Base-by-base conservation (phyloP, 2,797 vertebrate species). In the Necrosyrtes monachus region DNA sequence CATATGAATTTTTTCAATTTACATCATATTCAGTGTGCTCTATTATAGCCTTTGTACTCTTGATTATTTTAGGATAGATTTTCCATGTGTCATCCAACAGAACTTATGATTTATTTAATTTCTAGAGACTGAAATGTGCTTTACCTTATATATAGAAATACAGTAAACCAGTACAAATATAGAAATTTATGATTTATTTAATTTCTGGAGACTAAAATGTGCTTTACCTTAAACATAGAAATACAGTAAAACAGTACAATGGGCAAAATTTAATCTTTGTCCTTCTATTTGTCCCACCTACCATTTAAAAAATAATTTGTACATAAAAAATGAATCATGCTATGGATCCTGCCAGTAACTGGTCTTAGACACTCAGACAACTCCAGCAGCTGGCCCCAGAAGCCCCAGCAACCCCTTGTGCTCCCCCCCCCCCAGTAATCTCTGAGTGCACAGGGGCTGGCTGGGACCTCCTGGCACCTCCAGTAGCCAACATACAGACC, bases 381-480 rank as follows among this genome's bases (percentile, higher is more conserved):
- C 7, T 10, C 9, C n/a, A 33, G 28, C 6, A 50, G 27, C 43
- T 74, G 45, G 15, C 45, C 25, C 25, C 31, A 22, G 24, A 30
- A 9, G 20, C 9, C 41, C 24, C 18, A 57, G 24, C n/a, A 78
- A 14, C 5, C 33, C 7, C 9, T 27, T n/a, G 28, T 7, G 11
- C 6, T 7, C 7, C 2, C 5, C 13, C 13, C 11, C 13, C 11
- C 8, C 11, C 50, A 43, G 41, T 3, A 3, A 24, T 54, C 25
- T 73, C 23, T 62, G 6, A 24, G 19, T 56, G 69, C 35, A 56
- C 11, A n/a, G 28, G 28, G 64, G 17, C 33, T 64, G 30, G 5
- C 39, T 60, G 37, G 22, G 17, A 37, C 9, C 6, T 68, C 54
- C 28, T 68, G 31, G 22, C 5, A 31, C 33, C 27, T 74, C 10